Percentiles rank a stretch among this genome's conserved stretches.
Evolutionary conservation across 1,140 invertebrate species (phyloP).

Genomic region (Drosophila parvula): DNA sequence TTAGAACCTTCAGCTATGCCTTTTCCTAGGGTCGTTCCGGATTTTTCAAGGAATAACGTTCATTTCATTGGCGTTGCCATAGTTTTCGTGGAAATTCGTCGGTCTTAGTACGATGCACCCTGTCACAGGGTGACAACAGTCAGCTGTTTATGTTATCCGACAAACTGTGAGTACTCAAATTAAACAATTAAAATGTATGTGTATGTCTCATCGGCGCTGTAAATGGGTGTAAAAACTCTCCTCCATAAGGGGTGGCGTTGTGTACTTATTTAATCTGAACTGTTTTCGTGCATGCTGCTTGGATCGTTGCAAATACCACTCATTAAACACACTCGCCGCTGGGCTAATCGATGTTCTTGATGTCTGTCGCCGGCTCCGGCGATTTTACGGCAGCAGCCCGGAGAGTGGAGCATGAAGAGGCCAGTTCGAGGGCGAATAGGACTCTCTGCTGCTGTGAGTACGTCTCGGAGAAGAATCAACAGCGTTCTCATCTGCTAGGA

Average conservation of each 20-base stretch:
- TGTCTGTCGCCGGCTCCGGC: slow-evolving; percentile 31
- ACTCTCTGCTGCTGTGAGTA: slow-evolving; percentile 87
- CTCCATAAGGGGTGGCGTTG: not conserved
- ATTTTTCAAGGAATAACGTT: no score
- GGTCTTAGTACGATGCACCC: slow-evolving; percentile 3
- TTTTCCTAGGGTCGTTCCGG: no score
- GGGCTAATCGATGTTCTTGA: slow-evolving; percentile 44
- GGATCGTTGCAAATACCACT: slow-evolving; percentile 8
- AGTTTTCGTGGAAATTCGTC: not conserved
- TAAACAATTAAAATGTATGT: slow-evolving; percentile 11
- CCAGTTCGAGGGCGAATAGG: not conserved
- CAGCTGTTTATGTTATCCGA: slow-evolving; percentile 31
- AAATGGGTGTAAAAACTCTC: not conserved
- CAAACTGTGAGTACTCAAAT: slow-evolving; percentile 28
- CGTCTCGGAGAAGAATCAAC: slow-evolving; percentile 83
- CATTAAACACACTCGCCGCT: not conserved
- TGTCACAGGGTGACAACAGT: not conserved
- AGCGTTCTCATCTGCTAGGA: slow-evolving; percentile 85
- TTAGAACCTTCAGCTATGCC: no score
- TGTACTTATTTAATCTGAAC: slow-evolving; percentile 40
- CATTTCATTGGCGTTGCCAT: not conserved
- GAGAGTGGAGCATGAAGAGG: slow-evolving; percentile 48
- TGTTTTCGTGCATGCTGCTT: slow-evolving; percentile 59
- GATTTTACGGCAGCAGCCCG: slow-evolving; percentile 46
- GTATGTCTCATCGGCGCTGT: not conserved